Evolutionary conservation across 2,797 vertebrate species (phyloP).

Genomic region (Artibeus lituratus): DNA sequence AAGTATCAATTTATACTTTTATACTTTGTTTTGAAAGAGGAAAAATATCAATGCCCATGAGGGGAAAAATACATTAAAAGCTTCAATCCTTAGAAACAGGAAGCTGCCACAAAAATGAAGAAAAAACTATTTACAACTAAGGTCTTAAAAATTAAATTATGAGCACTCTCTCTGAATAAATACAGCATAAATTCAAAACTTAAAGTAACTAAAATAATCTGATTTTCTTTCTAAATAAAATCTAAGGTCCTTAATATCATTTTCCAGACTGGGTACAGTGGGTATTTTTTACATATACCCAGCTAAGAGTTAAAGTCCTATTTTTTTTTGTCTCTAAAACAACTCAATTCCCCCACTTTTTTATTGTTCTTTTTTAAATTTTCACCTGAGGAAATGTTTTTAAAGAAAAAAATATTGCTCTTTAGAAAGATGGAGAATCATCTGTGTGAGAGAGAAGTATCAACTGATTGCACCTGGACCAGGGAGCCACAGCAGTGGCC

Average conservation of each 20-base stretch:
- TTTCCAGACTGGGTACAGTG: background rate
- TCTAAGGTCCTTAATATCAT: conserved; percentile 2
- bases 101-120: background rate
- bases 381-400: background rate
- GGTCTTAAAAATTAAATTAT: background rate
- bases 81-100: background rate
- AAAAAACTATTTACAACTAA: background rate
- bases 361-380: background rate
- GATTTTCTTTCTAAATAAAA: conserved; percentile 50
- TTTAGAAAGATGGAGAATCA: background rate
- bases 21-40: background rate
- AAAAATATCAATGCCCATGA: background rate
- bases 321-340: conserved; percentile 36
- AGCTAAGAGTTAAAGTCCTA: background rate
- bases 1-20: background rate
- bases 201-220: conserved; percentile 54
- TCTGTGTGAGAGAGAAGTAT: background rate
- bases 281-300: background rate
- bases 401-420: background rate
- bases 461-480: background rate
- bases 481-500: background rate
- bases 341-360: conserved; percentile 34
- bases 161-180: conserved; percentile 56
- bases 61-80: background rate
- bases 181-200: conserved; percentile 34